Conservation (phyloP, 2,888 invertebrate genomes). For the Eledone cirrhosa region DNA sequence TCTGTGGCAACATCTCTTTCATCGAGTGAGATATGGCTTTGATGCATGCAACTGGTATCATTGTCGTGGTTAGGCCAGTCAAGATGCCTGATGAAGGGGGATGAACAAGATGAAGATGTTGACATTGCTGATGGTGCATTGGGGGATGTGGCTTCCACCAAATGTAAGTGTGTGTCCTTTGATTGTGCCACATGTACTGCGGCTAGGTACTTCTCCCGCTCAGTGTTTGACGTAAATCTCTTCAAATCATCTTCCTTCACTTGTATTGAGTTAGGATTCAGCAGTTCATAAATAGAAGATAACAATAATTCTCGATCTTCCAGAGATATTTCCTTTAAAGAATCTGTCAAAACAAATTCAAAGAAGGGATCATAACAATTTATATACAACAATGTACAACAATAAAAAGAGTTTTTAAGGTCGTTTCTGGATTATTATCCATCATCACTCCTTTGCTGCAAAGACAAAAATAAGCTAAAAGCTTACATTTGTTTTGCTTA, state of each 20-base stretch:
- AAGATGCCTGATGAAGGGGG: slow-evolving; percentile 19
- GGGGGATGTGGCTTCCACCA: slow-evolving; percentile 26
- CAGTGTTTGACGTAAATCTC: slow-evolving; percentile 6
- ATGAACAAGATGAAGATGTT: slow-evolving; percentile 19
- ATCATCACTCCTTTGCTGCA: no score
- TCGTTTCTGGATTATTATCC: no score
- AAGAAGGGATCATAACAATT: no score
- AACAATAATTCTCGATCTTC: slow-evolving; percentile 20
- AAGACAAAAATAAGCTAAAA: no score
- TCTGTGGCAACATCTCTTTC: slow-evolving; percentile 20
- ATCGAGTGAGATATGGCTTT: slow-evolving; percentile 19
- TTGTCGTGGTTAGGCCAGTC: slow-evolving; percentile 22
- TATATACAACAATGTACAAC: no score
- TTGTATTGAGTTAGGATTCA: slow-evolving; percentile 6
- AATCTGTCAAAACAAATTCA: not conserved
- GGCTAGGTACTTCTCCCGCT: slow-evolving; percentile 27
- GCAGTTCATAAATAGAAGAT: slow-evolving; percentile 16
- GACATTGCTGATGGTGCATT: not conserved
- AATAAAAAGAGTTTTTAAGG: no score
- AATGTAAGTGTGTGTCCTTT: slow-evolving; percentile 20
- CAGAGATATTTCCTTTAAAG: slow-evolving; percentile 11
- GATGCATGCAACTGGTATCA: slow-evolving; percentile 8
- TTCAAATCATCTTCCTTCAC: slow-evolving; percentile 18
- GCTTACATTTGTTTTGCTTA: no score
- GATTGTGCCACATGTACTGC: slow-evolving; percentile 26